A percentile compares a stretch with the other conserved stretches of the same genome.
Evolutionary conservation across 2,797 vertebrate genomes (phyloP).

Genomic region (Catamblyrhynchus diadema): DNA sequence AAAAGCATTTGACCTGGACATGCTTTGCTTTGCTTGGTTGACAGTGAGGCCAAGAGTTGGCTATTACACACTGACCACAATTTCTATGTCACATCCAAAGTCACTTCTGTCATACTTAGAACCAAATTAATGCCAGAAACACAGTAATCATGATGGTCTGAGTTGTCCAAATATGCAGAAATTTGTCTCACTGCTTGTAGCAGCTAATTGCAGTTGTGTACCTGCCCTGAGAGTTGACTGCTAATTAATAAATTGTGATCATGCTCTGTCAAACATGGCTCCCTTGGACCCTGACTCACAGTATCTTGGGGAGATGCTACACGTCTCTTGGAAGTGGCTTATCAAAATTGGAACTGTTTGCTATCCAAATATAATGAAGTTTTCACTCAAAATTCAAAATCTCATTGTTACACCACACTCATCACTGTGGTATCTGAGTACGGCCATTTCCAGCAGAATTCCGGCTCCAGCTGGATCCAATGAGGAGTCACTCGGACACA

Average conservation of each 20-base stretch:
- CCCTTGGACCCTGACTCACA: conserved; percentile 22
- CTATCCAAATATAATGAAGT: conserved; percentile 48
- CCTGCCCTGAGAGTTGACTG: neutral
- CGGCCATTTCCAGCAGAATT: conserved; percentile 50
- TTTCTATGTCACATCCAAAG: conserved; percentile 35
- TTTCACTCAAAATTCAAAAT: conserved; percentile 59
- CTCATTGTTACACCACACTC: conserved; percentile 62
- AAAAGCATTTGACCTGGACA: conserved; percentile 39
- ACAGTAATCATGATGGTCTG: neutral
- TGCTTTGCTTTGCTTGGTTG: conserved; percentile 52
- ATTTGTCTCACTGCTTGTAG: neutral
- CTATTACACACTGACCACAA: conserved; percentile 35
- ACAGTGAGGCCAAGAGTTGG: conserved; percentile 19
- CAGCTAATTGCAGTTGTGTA: neutral
- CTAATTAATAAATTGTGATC: neutral
- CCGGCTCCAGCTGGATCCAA: conserved; percentile 63
- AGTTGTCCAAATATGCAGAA: neutral
- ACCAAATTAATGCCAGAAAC: neutral
- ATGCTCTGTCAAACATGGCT: neutral
- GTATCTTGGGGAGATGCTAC: conserved; percentile 33
- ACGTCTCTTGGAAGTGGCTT: conserved; percentile 43
- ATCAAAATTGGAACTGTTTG: conserved; percentile 56
- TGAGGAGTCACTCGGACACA: conserved; percentile 26
- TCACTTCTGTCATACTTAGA: conserved; percentile 2
- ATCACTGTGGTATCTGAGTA: conserved; percentile 59